Evolutionary conservation across 2,797 vertebrate genomes (phyloP).

Genomic region (Karalla daura): DNA sequence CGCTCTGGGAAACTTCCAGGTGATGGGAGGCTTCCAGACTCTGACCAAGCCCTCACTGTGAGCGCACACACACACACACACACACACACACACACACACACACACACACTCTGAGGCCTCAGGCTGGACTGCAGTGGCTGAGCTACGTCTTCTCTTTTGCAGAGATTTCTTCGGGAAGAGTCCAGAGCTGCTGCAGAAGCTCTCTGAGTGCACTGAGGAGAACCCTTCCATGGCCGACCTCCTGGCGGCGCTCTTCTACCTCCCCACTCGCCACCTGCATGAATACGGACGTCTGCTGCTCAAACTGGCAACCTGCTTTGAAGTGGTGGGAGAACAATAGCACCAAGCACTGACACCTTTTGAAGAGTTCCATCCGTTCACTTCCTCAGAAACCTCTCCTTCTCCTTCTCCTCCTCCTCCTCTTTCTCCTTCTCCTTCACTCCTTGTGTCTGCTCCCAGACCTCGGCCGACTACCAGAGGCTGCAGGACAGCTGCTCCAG

Average conservation of each 20-base stretch:
- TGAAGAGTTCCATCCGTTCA: no score
- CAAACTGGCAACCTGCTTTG: slow-evolving; percentile 94
- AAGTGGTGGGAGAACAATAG: slow-evolving; percentile 91
- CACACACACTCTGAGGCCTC: neutral
- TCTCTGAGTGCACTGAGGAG: slow-evolving; percentile 89
- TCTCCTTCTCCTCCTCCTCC: no score
- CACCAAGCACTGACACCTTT: no score
- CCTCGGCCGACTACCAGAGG: slow-evolving; percentile 90
- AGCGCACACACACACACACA: slow-evolving; percentile 72
- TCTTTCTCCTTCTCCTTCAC: no score
- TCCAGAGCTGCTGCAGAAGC: slow-evolving; percentile 87
- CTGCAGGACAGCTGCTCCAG: slow-evolving; percentile 91
- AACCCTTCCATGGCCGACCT: slow-evolving; percentile 85
- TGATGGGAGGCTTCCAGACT: slow-evolving; percentile 92
- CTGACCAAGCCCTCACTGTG: slow-evolving; percentile 94
- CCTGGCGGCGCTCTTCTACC: slow-evolving; percentile 89
- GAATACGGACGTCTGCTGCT: slow-evolving; percentile 91
- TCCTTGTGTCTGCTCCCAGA: slow-evolving; percentile 74
- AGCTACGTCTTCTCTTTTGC: neutral
- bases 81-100: no score
- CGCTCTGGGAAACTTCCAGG: slow-evolving; percentile 90
- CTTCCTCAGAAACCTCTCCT: no score
- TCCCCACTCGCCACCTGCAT: slow-evolving; percentile 88
- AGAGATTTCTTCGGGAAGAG: slow-evolving; percentile 94
- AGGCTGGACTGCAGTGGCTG: no score